Conservation (phyloP, 2,888 invertebrate genomes). For the Campoletis raptor region DNA sequence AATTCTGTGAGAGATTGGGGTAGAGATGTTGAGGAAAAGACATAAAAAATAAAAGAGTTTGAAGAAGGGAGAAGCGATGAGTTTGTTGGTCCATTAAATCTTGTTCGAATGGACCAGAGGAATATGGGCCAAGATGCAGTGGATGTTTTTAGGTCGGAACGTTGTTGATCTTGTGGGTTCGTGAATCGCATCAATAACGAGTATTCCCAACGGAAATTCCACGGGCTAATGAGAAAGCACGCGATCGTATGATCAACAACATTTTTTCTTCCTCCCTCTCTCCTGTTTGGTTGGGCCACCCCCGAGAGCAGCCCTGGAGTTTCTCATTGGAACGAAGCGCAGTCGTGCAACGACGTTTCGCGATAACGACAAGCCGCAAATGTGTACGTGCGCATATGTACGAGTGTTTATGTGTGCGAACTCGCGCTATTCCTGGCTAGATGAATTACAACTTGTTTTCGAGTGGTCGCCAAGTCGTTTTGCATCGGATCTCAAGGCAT, state of each 20-base stretch:
- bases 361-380: not conserved
- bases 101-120: conserved; percentile 62
- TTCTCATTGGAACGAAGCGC: conserved; percentile 22
- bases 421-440: conserved; percentile 70
- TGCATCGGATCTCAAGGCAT: conserved; percentile 53
- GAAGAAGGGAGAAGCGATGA: not conserved
- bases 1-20: not conserved
- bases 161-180: not conserved
- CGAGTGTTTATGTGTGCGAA: not conserved
- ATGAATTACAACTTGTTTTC: conserved; percentile 78
- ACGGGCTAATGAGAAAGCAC: conserved; percentile 29
- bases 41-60: not conserved
- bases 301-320: not conserved
- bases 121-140: not conserved
- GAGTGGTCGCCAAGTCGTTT: conserved; percentile 72
- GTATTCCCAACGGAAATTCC: conserved; percentile 37
- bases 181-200: conserved; percentile 9
- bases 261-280: not conserved
- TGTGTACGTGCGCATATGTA: not conserved
- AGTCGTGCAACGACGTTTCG: not conserved
- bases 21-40: not conserved
- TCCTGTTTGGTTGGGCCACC: conserved; percentile 7
- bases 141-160: not conserved
- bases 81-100: conserved; percentile 66
- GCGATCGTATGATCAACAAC: conserved; percentile 21